Base-by-base conservation (phyloP, 2,888 invertebrate species). In the Steinernema carpocapsae region DNA sequence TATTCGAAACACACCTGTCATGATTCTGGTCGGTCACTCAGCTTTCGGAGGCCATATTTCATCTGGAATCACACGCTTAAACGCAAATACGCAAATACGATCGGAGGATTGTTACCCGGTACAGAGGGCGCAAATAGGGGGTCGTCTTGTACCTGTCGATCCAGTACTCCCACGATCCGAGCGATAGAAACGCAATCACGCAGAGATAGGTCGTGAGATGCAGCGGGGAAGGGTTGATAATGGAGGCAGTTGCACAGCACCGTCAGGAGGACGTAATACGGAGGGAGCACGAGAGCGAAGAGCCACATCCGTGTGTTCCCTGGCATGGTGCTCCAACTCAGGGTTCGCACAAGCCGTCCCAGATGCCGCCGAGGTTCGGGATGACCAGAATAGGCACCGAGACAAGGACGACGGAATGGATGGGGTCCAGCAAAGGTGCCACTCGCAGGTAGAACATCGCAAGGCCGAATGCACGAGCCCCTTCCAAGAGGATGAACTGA, bases 81-180 rank as follows among this genome's bases (percentile, higher is more conserved):
- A 32, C 72, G 22, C 72, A 19, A 72, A 22, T 14, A 19, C 19
- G 4, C 22, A 72, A 26, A 72, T n/a, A n/a, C n/a, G n/a, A n/a
- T n/a, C n/a, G n/a, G n/a, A n/a, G n/a, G n/a, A n/a, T n/a, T n/a
- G n/a, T n/a, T n/a, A n/a, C 24, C n/a, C 3, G 14, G 22, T 17
- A 48, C 3, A 17, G 19, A 4, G 19, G 48, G 6, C 51, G 37
- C 37, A 37, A 10, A 37, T 37, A 37, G 37, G 37, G 37, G 10
- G 37, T 37, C 4, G 37, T 37, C 37, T 37, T 37, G 37, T 37
- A 26, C 14, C 17, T 77, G 71, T 79, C 79, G 29, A 85, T 78
- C 85, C 85, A 85, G 10, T 81, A 81, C 59, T 85, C 85, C 85
- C 85, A 85, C 71, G 82, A 83, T 32, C 85, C 85, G 71, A 85